A percentile compares a stretch with the other conserved stretches of the same genome.
phyloP scores from a whole-genome alignment of 1,140 invertebrate species.

The Portunus trituberculatus region DNA sequence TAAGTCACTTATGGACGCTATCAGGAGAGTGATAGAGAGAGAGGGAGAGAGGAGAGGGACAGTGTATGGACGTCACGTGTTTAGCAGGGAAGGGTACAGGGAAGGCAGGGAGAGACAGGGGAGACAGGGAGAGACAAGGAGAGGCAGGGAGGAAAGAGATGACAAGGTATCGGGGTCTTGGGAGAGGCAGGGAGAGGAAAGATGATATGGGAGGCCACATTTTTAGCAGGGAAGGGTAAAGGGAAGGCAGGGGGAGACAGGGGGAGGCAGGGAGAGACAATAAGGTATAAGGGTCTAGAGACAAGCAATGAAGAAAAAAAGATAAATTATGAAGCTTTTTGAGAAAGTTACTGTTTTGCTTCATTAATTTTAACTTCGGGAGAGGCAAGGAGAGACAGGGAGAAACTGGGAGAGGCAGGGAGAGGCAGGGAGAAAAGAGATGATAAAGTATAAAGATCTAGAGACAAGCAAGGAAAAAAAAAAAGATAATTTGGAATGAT shows the following conservation, averaged over 20 bases:
- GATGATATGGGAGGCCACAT: background rate
- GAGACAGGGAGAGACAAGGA: background rate
- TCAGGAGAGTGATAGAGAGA: no score
- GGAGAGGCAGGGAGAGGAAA: background rate
- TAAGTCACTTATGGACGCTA: no score
- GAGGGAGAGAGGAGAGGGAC: no score
- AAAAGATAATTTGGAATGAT: background rate
- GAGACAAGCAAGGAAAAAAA: background rate
- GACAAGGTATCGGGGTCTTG: background rate
- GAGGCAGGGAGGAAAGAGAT: background rate
- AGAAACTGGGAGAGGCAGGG: background rate
- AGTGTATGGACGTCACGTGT: no score
- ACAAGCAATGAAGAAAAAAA: no score
- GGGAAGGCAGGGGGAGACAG: background rate
- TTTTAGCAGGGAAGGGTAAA: background rate
- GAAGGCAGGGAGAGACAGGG: no score
- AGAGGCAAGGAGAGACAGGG: no score
- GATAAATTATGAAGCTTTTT: no score
- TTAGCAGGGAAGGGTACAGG: no score
- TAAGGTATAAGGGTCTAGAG: background rate
- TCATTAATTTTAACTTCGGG: no score
- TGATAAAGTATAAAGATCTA: background rate
- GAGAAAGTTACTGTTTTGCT: no score
- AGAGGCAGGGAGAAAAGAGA: background rate
- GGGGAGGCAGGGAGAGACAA: background rate